phyloP scores from a whole-genome alignment of 1,140 invertebrate species.

The Drosophila pachea region DNA sequence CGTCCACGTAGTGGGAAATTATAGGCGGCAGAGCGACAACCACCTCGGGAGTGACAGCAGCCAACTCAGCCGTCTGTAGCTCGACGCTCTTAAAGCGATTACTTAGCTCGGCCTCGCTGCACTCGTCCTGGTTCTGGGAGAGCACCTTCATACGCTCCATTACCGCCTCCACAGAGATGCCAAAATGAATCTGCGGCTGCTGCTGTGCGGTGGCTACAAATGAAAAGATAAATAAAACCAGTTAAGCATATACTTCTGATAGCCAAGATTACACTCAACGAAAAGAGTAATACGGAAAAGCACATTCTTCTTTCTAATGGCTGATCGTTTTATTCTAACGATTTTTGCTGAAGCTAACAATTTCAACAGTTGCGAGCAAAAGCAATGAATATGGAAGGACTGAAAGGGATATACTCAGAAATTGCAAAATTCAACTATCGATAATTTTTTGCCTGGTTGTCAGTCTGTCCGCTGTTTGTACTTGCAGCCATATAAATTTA shows the following conservation, averaged over 20 bases:
- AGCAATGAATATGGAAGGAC: no score
- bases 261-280: neutral
- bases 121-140: slow-evolving; percentile 86
- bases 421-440: no score
- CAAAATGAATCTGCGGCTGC: slow-evolving; percentile 72
- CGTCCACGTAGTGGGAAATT: slow-evolving; percentile 87
- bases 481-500: neutral
- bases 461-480: neutral
- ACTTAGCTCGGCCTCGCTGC: slow-evolving; percentile 86
- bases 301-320: no score
- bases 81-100: slow-evolving; percentile 89
- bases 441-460: neutral
- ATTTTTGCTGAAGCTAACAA: neutral
- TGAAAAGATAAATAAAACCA: neutral
- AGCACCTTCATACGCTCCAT: slow-evolving; percentile 91
- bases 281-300: neutral
- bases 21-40: slow-evolving; percentile 80
- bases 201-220: slow-evolving; percentile 61
- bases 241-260: neutral
- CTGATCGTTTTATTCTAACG: neutral
- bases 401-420: no score
- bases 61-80: slow-evolving; percentile 85
- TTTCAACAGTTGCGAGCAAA: neutral
- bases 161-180: slow-evolving; percentile 86
- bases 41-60: slow-evolving; percentile 80